Evolutionary conservation across 1,140 invertebrate genomes (phyloP), one percentile per base, ranked within the genome.

Genomic region (Chironomus tepperi): DNA sequence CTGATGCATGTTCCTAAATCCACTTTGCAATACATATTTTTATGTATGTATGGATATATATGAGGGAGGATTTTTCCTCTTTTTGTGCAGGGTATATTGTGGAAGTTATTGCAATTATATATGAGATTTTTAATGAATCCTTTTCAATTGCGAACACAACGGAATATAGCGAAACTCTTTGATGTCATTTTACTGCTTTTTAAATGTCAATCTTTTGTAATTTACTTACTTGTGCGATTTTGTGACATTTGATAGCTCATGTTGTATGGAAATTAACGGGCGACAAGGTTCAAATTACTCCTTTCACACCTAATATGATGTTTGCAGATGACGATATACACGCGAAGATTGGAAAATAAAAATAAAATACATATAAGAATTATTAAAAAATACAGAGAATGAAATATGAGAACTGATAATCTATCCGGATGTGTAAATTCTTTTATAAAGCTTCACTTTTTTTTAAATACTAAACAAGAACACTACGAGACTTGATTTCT

Each of bases 241-340:
- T 70, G 65, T 21, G 65, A 70, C 65, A 70, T 70, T 70, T 70
- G 65, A 70, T 70, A 70, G 19, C 65, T 70, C 65, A 70, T 70
- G n/a, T 12, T 57, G 47, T 57, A 5, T 57, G 12, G 65, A 18
- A 70, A 19, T 19, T 19, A 70, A 70, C 65, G 65, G 65, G 65
- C 65, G 65, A 70, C 47, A 57, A 9, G 18, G 65, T 10, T 70
- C 65, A 70, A 70, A 70, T 70, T 19, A 19, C 65, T 21, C 19
- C 65, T 21, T 70, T 70, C 65, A 70, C 65, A 70, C 65, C 65
- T 70, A 70, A 57, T 34, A 34, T 34, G 24, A 34, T 34, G 24
- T 34, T 34, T 34, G 24, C 24, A 34, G 24, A 34, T 34, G 24
- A 57, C n/a, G n/a, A 57, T n/a, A 57, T 2, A 57, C 9, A 57